Evolutionary conservation across 2,113 vertebrate species (phyloP).

Genomic region (Hippocampus barbouri): DNA sequence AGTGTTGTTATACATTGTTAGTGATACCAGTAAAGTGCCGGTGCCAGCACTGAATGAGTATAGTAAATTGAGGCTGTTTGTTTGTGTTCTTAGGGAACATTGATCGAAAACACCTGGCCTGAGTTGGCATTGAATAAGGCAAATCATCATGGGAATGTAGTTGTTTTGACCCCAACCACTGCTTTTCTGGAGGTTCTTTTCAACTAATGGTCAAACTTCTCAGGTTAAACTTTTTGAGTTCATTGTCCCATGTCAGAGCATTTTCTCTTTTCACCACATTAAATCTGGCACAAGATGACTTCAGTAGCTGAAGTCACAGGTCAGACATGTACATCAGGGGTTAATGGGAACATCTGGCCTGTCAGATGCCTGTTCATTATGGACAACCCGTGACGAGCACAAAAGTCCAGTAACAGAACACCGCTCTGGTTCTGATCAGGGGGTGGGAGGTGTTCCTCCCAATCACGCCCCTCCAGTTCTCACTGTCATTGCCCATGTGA

Average conservation of each 20-base stretch:
- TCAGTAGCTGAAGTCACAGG: neutral
- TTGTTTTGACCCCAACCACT: neutral
- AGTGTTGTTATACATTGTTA: neutral
- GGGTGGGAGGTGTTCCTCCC: too few relatives aligned
- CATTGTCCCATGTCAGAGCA: neutral
- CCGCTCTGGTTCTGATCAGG: too few relatives aligned
- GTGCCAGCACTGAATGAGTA: neutral
- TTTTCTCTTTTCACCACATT: neutral
- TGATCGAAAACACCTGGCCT: neutral
- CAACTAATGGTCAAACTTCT: neutral
- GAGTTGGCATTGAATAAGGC: neutral
- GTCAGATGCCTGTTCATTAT: too few relatives aligned
- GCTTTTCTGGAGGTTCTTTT: neutral
- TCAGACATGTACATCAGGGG: too few relatives aligned
- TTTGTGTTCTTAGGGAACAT: neutral
- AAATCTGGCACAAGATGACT: neutral
- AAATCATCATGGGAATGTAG: neutral
- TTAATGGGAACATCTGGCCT: too few relatives aligned
- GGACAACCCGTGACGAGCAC: too few relatives aligned
- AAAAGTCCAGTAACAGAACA: too few relatives aligned
- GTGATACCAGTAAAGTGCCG: neutral
- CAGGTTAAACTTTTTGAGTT: neutral
- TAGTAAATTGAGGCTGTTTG: neutral
- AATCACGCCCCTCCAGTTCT: too few relatives aligned
- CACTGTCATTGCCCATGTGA: too few relatives aligned